Base-by-base conservation (phyloP, 2,888 invertebrate species). In the Aricia artaxerxes region DNA sequence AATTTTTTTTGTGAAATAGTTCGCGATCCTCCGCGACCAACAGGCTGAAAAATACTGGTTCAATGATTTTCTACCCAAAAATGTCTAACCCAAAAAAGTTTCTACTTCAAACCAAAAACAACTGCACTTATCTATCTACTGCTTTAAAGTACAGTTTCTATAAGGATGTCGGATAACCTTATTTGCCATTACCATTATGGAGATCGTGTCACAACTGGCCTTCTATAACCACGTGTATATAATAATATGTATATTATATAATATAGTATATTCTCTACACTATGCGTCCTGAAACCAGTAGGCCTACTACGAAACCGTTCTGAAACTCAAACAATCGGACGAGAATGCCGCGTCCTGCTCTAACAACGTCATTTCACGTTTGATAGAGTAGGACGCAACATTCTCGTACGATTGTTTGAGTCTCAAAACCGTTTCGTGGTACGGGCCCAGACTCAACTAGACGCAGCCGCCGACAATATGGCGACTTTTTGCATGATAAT, bases 401-500 rank as follows among this genome's bases (percentile, higher is more conserved):
- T 24, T 24, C 24, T 24, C 24, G 24, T 24, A 24, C 69, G 4
- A 24, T 24, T 24, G 24, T 24, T 24, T 24, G 24, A 24, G 24
- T 24, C 24, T 24, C 24, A 24, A 24, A 24, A 24, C 24, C 24
- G 24, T 24, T 24, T 24, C 24, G 24, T 24, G 24, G 24, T 24
- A 24, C 24, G 44, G n/a, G 78, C 64, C 40, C 60, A 75, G 38
- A 13, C 24, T 31, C 44, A 40, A 40, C 73, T 75, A 72, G 78
- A 79, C 73, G 79, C 79, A 78, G 81, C 80, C 83, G 87, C 80
- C 16, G 5, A 82, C 80, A 82, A 73, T 80, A 78, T 77, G 61
- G 81, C 77, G 78, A 84, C 84, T 87, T 90, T 87, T 89, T 89
- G 83, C 83, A 81, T 81, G 80, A 84, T 85, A 83, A 87, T 86